Base-by-base conservation (phyloP, 1,140 invertebrate species). In the Dufourea novaeangliae region DNA sequence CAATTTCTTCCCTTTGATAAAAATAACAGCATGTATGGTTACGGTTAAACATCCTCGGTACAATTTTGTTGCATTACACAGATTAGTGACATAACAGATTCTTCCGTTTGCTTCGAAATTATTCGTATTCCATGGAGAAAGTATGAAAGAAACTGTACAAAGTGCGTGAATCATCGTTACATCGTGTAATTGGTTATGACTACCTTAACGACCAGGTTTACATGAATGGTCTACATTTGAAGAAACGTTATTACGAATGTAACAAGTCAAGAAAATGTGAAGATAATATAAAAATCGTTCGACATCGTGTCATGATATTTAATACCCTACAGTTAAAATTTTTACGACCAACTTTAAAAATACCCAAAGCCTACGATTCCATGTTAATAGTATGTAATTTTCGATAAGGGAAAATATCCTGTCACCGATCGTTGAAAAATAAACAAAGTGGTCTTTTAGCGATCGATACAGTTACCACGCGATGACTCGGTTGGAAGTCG, bases 111-210 rank as follows among this genome's bases (percentile, higher is more conserved):
- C 29, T 12, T 25, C 20, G n/a, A 29, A 71, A 68, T 50, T 12
- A 20, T n/a, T 67, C 17, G 20, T 25, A 54, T 63, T 37, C 25
- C n/a, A 8, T n/a, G 29, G 80, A 74, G 70, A 78, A 82, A 82
- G 77, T 68, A 64, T 32, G 61, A 25, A 50, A 50, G 5, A n/a
- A n/a, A 50, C 41, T 44, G 41, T 44, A 7, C 8, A 14, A 27
- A 41, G 64, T 50, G 25, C 6, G 39, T 27, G 39, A 17, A 50
- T n/a, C 57, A 44, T 82, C 67, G 61, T 78, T 83, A 57, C 54
- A 68, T 82, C 50, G 75, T 52, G 62, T 69, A 73, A 78, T 67
- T 41, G 27, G 12, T 66, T 27, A 17, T 20, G 12, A 29, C 17
- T 10, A 10, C 25, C 29, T n/a, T 17, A 17, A 17, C 0, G 8